Evolutionary conservation across 1,140 invertebrate genomes (phyloP).

Genomic region (Drepana arcuata): DNA sequence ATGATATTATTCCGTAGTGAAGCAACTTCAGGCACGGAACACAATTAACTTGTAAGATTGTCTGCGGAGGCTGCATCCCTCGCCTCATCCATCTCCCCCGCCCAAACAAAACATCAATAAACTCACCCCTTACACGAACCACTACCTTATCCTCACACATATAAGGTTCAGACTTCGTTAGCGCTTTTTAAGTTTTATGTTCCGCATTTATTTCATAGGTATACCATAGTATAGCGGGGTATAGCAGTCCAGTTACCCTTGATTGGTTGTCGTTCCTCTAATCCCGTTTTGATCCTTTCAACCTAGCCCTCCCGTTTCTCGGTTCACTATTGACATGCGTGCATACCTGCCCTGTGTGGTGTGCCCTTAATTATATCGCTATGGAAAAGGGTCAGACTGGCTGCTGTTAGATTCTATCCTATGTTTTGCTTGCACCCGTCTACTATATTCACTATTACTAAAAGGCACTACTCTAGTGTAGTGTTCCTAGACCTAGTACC

Average conservation of each 20-base stretch:
- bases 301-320: constrained; percentile 57
- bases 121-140: constrained; percentile 26
- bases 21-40: constrained; percentile 63
- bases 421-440: no score
- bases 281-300: constrained; percentile 72
- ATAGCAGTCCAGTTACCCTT: constrained; percentile 73
- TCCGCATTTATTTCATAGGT: constrained; percentile 70
- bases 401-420: no score
- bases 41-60: constrained; percentile 72
- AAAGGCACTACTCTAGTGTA: no score
- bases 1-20: constrained; percentile 65
- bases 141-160: constrained; percentile 13
- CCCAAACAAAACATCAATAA: constrained; percentile 71
- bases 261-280: constrained; percentile 74
- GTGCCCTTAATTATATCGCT: constrained; percentile 5
- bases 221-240: no score
- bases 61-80: constrained; percentile 68
- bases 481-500: no score
- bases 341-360: constrained; percentile 53
- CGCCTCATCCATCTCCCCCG: constrained; percentile 57
- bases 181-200: constrained; percentile 57
- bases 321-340: constrained; percentile 65
- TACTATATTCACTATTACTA: no score
- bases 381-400: no score
- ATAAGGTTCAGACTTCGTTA: constrained; percentile 26